Conservation (phyloP, 2,113 vertebrate genomes). For the Scomber japonicus region DNA sequence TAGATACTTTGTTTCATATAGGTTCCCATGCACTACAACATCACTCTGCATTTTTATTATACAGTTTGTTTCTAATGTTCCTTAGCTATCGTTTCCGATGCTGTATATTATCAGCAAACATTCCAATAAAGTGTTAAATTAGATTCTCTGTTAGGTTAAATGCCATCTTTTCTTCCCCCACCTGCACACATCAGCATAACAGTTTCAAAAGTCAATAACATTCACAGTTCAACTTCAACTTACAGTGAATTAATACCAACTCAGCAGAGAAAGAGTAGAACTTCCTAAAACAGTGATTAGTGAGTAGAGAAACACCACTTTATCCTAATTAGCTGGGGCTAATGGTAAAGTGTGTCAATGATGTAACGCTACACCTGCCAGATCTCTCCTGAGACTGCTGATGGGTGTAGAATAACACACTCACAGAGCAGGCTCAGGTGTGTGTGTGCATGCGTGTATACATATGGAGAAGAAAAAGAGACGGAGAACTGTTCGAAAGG, state of each 20-base stretch:
- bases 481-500: conserved; percentile 8
- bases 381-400: conserved; percentile 26
- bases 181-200: background rate
- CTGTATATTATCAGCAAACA: no score
- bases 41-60: no score
- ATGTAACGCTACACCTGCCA: conserved; percentile 63
- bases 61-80: no score
- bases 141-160: no score
- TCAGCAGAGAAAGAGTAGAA: background rate
- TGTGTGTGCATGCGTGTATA: conserved; percentile 16
- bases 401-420: conserved; percentile 57
- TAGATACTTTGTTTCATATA: no score
- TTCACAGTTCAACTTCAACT: conserved; percentile 2
- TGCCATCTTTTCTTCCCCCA: background rate
- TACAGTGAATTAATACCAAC: conserved; percentile 11
- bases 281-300: conserved; percentile 23
- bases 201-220: conserved; percentile 11
- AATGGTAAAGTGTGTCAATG: conserved; percentile 59
- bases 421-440: conserved; percentile 55
- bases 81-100: no score
- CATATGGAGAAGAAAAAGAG: background rate
- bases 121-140: no score
- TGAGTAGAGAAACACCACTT: conserved; percentile 11
- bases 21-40: no score
- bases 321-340: conserved; percentile 48